These are phyloP conservation scores for honey bee (Apis mellifera) DNA, from an alignment of 1,140 invertebrate genomes.

Conservation along the genomic window Amel_HAv3.1 CM009939.2:4788501-4789000, in stretches of 20 bases:
- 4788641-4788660: conserved; percentile 33
- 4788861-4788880: background rate
- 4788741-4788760: conserved; percentile 19
- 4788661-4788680: conserved; percentile 43
- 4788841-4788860: background rate
- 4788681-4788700: conserved; percentile 35
- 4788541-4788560: background rate
- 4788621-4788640: conserved; percentile 48
- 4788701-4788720: conserved; percentile 38
- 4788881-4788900: background rate
- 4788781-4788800: background rate
- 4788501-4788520: background rate
- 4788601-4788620: conserved; percentile 35
- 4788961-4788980: too few relatives aligned
- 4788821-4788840: background rate
- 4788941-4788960: background rate
- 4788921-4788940: conserved; percentile 22
- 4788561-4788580: background rate
- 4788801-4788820: background rate
- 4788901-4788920: background rate
- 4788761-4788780: background rate
- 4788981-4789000: background rate
- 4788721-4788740: background rate
- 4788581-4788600: conserved; percentile 41
- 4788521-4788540: background rate